Evolutionary conservation across 2,797 vertebrate species (phyloP).

Genomic region (Takifugu ocellatus): DNA sequence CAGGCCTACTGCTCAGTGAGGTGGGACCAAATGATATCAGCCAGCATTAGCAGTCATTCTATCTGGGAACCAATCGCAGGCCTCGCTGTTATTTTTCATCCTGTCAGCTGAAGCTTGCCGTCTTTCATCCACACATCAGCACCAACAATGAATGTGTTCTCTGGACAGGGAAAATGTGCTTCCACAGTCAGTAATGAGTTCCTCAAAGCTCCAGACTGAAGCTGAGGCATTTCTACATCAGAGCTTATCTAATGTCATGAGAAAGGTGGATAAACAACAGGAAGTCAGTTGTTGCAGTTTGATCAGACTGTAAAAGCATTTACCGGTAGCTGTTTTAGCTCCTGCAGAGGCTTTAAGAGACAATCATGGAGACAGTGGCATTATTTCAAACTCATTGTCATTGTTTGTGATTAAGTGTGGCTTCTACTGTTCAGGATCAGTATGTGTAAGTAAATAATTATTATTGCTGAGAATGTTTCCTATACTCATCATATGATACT

Average conservation of each 20-base stretch:
- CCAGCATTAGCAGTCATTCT: conserved; percentile 33
- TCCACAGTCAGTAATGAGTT: background rate
- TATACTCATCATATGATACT: conserved; percentile 1
- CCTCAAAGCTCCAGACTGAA: background rate
- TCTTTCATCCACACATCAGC: conserved; percentile 27
- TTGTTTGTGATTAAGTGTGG: too few relatives aligned
- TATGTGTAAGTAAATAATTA: too few relatives aligned
- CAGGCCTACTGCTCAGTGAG: conserved; percentile 27
- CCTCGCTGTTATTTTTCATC: conserved; percentile 23
- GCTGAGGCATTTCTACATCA: background rate
- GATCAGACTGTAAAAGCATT: background rate
- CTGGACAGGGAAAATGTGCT: conserved; percentile 4
- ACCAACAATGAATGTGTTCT: conserved; percentile 5
- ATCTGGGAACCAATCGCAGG: conserved; percentile 22
- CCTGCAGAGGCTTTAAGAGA: too few relatives aligned
- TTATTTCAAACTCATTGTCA: too few relatives aligned
- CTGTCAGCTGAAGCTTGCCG: conserved; percentile 25
- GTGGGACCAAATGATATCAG: conserved; percentile 37
- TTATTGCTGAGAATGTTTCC: conserved; percentile 7
- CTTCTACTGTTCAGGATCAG: too few relatives aligned
- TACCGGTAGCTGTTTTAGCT: too few relatives aligned
- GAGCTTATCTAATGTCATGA: conserved; percentile 8
- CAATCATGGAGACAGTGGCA: too few relatives aligned
- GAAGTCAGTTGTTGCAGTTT: background rate
- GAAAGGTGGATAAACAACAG: conserved; percentile 1